Base-by-base conservation (phyloP, 2,888 invertebrate genomes). In the Proisotoma minuta region DNA sequence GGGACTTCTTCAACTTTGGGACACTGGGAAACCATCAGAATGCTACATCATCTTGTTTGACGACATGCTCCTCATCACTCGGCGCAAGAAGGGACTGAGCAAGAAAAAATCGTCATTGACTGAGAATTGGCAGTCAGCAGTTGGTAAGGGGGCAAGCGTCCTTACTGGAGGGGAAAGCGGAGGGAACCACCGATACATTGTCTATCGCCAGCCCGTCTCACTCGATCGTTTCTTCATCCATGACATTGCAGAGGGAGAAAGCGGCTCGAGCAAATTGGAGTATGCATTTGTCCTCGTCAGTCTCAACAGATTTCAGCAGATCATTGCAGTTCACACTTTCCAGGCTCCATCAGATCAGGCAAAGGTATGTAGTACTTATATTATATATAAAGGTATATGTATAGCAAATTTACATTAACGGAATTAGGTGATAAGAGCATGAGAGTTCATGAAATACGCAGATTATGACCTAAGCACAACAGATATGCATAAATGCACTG, bases 1-100 rank as follows among this genome's bases (percentile, higher is more conserved):
- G 74, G 79, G 79, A 15, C 77, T 78, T 15, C 74, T 83, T 5
- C 78, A 78, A 50, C 74, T 82, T 43, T 76, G 81, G 71, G 84
- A 84, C 74, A 78, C 81, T 34, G 81, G 82, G 39, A 82, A 83
- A 74, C 78, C 81, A 1, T 77, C 79, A 10, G 84, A 84, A 73
- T 81, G 83, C 75, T 82, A 82, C 74, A 79, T 84, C 60, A 82
- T 84, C 68, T 77, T 84, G 2, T 85, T 84, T 76, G 84, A 84
- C 72, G 84, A 84, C 74, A 83, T 84, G 79, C 78, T 84, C 27
- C 78, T 84, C 58, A 78, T 84, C 60, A 83, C 84, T 0, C 79
- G 82, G 74, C 76, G 81, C 48, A 84, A 84, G 76, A 83, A 83
- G 66, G 78, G 78, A 62, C 76, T 80, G 23, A 78, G 79, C 52